Percentiles rank a stretch among this genome's conserved stretches.
phyloP scores from a whole-genome alignment of 1,140 invertebrate species.

The Eciton burchellii region DNA sequence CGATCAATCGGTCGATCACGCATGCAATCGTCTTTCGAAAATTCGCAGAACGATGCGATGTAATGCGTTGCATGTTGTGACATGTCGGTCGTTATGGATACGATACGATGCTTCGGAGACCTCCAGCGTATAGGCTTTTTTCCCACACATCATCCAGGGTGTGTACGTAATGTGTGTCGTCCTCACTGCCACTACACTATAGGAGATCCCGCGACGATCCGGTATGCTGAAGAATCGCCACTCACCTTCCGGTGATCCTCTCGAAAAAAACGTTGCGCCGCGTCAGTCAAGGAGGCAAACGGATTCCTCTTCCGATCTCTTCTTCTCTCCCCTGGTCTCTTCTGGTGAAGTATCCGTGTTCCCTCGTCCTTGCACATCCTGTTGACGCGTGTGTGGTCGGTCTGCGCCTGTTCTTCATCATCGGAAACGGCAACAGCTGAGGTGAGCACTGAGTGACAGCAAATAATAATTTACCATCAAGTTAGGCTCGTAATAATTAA shows the following conservation, averaged over 20 bases:
- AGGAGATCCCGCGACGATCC: constrained; percentile 39
- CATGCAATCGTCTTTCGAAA: constrained; percentile 29
- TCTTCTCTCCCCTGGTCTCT: background rate
- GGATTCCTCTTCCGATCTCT: background rate
- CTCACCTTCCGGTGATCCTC: constrained; percentile 72
- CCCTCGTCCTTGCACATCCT: background rate
- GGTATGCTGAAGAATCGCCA: constrained; percentile 63
- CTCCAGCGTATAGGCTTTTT: constrained; percentile 58
- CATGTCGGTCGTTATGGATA: constrained; percentile 77
- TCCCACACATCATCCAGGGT: constrained; percentile 45
- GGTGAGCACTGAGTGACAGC: no score
- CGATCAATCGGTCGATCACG: constrained; percentile 63
- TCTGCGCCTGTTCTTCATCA: background rate
- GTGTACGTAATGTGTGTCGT: constrained; percentile 52
- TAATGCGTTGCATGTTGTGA: constrained; percentile 73
- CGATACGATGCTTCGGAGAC: constrained; percentile 51
- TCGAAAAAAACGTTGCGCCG: constrained; percentile 21
- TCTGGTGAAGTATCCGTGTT: background rate
- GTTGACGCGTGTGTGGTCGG: background rate
- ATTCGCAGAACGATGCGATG: constrained; percentile 44
- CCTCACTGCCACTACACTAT: constrained; percentile 12
- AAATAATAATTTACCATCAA: no score
- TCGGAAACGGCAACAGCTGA: no score
- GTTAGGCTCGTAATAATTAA: no score
- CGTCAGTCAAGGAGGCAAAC: background rate